Evolutionary conservation across 2,888 invertebrate genomes (phyloP), one percentile per base, ranked within the genome.

Genomic region (Eurytoma californica): DNA sequence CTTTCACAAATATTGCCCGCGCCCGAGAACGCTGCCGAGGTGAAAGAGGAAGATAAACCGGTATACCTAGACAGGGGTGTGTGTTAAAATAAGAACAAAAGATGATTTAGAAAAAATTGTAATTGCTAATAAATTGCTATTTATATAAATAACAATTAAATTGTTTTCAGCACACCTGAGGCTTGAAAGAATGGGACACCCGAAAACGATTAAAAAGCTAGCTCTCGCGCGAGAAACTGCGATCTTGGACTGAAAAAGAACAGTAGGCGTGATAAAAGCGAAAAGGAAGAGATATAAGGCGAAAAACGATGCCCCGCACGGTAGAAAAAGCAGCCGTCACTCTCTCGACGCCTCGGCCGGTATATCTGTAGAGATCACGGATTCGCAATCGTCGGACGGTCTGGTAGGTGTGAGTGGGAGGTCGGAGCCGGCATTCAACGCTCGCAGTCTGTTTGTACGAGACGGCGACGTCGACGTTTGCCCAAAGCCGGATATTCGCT

Each of bases 401-500:
- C 39, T 1, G 7, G 39, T 9, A 14, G 72, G 28, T 28, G 72
- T 9, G 16, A 60, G 60, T 28, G 13, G 20, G 14, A 30, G 24
- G 20, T 13, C 39, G 14, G 47, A 28, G n/a, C 30, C 39, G 28
- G n/a, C 39, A 66, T 66, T 66, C 66, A 66, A 47, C 39, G 55
- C 20, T 18, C 49, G 70, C n/a, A 5, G 55, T 75, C 51, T 67
- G 75, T 75, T 66, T 75, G 75, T 53, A 51, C 74, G 67, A n/a
- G 39, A 14, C 28, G 72, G n/a, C 24, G 57, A 49, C 30, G 47
- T 39, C 53, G 65, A 18, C 18, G 63, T 14, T 39, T 39, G 39
- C 39, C 20, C 20, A 68, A 61, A 75, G 53, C 68, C 68, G 75
- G 68, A 75, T 75, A 74, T 69, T 75, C 61, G 60, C n/a, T 39